phyloP scores from a whole-genome alignment of 30 jellyfish, hydroid and myxozoan species.

The Morbakka virulenta region DNA sequence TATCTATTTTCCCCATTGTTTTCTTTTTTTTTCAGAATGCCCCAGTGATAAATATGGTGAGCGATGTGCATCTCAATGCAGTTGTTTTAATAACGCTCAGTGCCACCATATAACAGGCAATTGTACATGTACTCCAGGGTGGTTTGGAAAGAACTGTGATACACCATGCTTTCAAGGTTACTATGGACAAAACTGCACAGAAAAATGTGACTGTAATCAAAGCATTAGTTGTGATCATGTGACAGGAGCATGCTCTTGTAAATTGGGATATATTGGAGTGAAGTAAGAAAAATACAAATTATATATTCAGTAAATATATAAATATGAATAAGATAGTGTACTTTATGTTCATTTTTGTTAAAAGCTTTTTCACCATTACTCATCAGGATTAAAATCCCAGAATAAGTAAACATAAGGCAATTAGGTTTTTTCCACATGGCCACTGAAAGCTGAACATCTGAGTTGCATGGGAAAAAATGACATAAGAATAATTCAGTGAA shows the following conservation, averaged over 20 bases:
- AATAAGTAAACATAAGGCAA: too few species aligned
- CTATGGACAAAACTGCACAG: constrained; percentile 35
- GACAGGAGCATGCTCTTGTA: constrained; percentile 42
- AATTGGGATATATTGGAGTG: constrained; percentile 27
- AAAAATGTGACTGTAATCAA: constrained; percentile 19
- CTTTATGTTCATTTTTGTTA: too few species aligned
- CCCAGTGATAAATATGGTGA: constrained; percentile 30
- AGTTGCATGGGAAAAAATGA: too few species aligned
- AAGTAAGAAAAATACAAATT: constrained; percentile 13
- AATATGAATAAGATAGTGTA: too few species aligned
- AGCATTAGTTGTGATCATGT: constrained; percentile 36
- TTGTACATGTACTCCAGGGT: constrained; percentile 43
- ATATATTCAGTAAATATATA: not conserved
- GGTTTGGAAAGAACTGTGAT: constrained; percentile 40
- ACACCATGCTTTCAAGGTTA: constrained; percentile 11
- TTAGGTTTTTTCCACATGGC: too few species aligned
- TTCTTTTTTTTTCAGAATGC: constrained; percentile 9
- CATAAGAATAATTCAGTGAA: too few species aligned
- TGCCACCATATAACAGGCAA: constrained; percentile 32
- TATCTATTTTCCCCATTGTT: too few species aligned
- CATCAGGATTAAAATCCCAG: too few species aligned
- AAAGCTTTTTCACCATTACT: too few species aligned
- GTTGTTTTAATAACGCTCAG: constrained; percentile 26
- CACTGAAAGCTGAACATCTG: too few species aligned
- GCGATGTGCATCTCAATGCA: constrained; percentile 13